Percentiles rank a stretch among this genome's conserved stretches.
Conservation (phyloP, 2,113 vertebrate species). For the Ciconia stormi region DNA sequence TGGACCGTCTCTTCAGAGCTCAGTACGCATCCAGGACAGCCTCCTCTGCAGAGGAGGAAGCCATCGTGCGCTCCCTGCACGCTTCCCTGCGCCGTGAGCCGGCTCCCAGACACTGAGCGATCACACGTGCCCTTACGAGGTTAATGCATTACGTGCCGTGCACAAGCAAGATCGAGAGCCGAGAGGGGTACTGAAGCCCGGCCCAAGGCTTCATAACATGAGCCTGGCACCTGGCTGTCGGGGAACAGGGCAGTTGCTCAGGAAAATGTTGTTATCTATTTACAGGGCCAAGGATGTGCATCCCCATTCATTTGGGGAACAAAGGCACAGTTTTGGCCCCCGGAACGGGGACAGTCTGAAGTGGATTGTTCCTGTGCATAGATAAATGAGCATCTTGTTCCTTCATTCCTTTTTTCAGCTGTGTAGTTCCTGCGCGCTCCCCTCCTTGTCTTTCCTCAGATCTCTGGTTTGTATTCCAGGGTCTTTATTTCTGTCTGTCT, state of each 20-base stretch:
- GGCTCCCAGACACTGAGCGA: neutral
- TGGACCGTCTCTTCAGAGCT: neutral
- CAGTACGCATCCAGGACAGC: neutral
- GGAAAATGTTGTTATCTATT: neutral
- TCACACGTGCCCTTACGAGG: fast-evolving
- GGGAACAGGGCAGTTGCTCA: neutral
- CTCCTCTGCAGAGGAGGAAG: neutral
- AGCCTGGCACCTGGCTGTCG: neutral
- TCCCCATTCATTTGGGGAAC: neutral
- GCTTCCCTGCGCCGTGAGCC: neutral
- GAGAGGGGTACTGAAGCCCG: neutral
- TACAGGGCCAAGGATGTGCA: neutral
- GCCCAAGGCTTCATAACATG: neutral
- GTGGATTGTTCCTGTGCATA: neutral
- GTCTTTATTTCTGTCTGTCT: neutral
- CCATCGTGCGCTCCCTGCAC: neutral
- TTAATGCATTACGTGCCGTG: fast-evolving
- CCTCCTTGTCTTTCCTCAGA: neutral
- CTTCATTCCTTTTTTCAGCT: neutral
- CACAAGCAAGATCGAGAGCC: neutral
- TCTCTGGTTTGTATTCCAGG: neutral
- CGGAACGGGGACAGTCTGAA: fast-evolving
- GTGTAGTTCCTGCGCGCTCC: fast-evolving
- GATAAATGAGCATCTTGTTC: neutral
- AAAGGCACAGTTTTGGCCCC: neutral